Evolutionary conservation across 2,888 invertebrate species (phyloP), one percentile per base, ranked within the genome.

Genomic region (Tipula unca): DNA sequence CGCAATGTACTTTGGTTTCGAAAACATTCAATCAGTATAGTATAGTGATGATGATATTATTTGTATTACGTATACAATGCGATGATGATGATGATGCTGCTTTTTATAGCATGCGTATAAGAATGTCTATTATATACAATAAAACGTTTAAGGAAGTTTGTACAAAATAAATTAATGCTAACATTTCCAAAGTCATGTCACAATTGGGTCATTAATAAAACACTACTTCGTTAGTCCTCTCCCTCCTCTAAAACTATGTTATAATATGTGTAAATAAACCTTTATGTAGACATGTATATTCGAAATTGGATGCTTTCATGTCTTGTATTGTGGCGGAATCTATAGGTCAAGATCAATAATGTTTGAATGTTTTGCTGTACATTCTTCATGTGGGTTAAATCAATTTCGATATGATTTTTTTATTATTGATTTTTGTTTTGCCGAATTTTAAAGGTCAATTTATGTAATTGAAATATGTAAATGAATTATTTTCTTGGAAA

Each of bases 331-430:
- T 69, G 69, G 69, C 69, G 10, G 25, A 69, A 69, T 69, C 69
- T 69, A 69, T 69, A 69, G 69, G 69, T 69, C 69, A 69, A 69
- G 69, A 69, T 69, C 69, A 69, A 69, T 69, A 69, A 69, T 69
- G 69, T 25, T 69, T 69, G 69, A 25, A 25, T 6, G 17, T n/a
- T 69, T 25, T 20, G 69, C 10, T 69, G 25, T 69, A 5, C 10
- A 69, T 69, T 10, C 10, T 20, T 20, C 25, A 69, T 69, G 69
- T 69, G 69, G 69, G 69, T 69, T 69, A 25, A 69, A 20, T 69
- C 25, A 69, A 69, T 69, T 25, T 13, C 20, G 13, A 69, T 69
- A 69, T 69, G 69, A 69, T 69, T 69, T n/a, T n/a, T n/a, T n/a
- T n/a, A n/a, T n/a, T n/a, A n/a, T n/a, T 69, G 25, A 3, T 69